These are phyloP conservation scores for Marisa cornuarietis DNA, from an alignment of 1,140 invertebrate species.

Conservation along the genomic window DNA sequence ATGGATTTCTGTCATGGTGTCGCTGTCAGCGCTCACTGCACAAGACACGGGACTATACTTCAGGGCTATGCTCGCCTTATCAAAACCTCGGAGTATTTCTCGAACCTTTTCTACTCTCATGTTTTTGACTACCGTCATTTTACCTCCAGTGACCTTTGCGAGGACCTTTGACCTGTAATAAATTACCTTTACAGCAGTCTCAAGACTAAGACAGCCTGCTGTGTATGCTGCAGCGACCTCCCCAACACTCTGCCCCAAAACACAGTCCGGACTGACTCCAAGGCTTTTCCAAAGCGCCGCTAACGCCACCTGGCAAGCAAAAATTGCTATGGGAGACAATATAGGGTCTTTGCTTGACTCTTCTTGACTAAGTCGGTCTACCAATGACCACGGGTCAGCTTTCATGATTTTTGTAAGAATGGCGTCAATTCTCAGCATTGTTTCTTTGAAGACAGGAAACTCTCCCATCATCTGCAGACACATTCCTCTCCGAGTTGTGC, in stretches of 20 bases:
- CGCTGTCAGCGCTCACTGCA: conserved; percentile 41
- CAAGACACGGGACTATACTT: conserved; percentile 41
- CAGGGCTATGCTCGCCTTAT: conserved; percentile 40
- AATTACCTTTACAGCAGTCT: conserved; percentile 42
- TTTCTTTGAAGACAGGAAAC: conserved; percentile 24
- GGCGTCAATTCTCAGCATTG: not conserved
- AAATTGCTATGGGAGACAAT: conserved; percentile 35
- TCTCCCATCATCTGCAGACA: conserved; percentile 33
- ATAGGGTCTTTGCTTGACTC: conserved; percentile 29
- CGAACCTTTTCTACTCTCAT: conserved; percentile 14
- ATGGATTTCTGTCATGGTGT: conserved; percentile 28
- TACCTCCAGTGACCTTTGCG: conserved; percentile 27
- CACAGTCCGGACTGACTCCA: conserved; percentile 40
- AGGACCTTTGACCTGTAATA: conserved; percentile 38
- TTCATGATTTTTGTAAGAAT: not conserved
- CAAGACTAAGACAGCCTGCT: conserved; percentile 32
- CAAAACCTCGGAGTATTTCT: conserved; percentile 28
- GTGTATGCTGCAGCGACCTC: conserved; percentile 49
- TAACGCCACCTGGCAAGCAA: conserved; percentile 34
- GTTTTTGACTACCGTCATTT: conserved; percentile 43
- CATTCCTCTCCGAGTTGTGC: conserved; percentile 45
- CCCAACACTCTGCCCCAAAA: conserved; percentile 52
- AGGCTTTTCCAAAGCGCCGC: conserved; percentile 47
- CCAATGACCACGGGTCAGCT: conserved; percentile 26
- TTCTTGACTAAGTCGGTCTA: conserved; percentile 18